Conservation (phyloP, 2,888 invertebrate species). For the Dysmachus trigonus region DNA sequence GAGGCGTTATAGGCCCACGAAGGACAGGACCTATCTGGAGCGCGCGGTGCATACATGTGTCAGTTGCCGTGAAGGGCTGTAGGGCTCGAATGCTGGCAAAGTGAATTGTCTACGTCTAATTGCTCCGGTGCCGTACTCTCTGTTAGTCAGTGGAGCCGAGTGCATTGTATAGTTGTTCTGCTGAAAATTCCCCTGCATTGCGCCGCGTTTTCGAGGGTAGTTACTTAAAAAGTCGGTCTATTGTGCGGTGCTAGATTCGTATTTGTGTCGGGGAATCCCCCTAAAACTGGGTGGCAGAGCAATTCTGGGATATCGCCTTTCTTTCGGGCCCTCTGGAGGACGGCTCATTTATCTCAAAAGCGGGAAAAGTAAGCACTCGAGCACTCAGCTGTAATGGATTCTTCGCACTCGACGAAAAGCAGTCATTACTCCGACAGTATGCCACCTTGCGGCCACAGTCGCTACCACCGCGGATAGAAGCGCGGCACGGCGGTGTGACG, state of each 20-base stretch:
- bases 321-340: background rate
- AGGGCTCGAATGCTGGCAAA: background rate
- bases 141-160: background rate
- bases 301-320: background rate
- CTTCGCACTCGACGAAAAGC: constrained; percentile 4
- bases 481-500: background rate
- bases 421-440: background rate
- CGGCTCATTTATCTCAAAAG: background rate
- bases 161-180: background rate
- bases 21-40: background rate
- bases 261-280: background rate
- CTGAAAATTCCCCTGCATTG: background rate
- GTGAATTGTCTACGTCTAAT: background rate
- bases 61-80: background rate
- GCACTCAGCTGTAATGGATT: constrained; percentile 34
- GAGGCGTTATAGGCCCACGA: background rate
- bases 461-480: background rate
- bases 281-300: background rate
- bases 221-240: background rate
- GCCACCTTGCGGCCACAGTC: background rate
- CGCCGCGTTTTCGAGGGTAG: background rate
- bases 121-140: background rate
- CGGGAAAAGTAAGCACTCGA: constrained; percentile 17
- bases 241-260: background rate
- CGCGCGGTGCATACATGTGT: background rate